Conservation (phyloP, 2,888 invertebrate species). For the Ceraclea dissimilis region DNA sequence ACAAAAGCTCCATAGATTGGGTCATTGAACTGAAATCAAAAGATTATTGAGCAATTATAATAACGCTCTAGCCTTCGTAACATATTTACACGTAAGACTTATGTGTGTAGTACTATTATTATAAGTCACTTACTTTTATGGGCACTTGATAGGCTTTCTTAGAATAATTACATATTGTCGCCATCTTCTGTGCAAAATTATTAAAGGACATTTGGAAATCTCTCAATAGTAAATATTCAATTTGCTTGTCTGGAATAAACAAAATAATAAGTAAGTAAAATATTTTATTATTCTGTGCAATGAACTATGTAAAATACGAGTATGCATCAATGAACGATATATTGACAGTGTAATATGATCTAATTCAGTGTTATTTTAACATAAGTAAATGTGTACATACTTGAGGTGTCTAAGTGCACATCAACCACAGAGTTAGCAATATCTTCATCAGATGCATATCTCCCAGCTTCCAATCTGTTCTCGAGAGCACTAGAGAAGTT, state of each 20-base stretch:
- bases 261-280: neutral
- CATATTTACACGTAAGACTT: too few species aligned
- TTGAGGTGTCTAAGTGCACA: constrained; percentile 76
- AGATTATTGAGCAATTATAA: constrained; percentile 10
- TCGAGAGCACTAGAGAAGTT: constrained; percentile 70
- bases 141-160: constrained; percentile 55
- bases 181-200: constrained; percentile 58
- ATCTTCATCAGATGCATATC: constrained; percentile 50
- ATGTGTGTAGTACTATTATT: too few species aligned
- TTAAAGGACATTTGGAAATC: constrained; percentile 68
- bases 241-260: constrained; percentile 71
- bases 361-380: neutral
- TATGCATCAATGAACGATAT: too few species aligned
- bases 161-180: constrained; percentile 57
- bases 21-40: constrained; percentile 50
- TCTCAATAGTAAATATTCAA: constrained; percentile 69
- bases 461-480: constrained; percentile 51
- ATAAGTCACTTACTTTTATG: constrained; percentile 45
- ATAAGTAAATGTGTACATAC: constrained; percentile 44
- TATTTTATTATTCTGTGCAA: neutral
- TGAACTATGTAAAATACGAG: neutral
- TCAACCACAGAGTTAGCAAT: constrained; percentile 58
- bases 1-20: constrained; percentile 69
- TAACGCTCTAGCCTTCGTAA: too few species aligned
- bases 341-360: neutral